Conservation (phyloP, 2,888 invertebrate species). For the Hemaris fuciformis region DNA sequence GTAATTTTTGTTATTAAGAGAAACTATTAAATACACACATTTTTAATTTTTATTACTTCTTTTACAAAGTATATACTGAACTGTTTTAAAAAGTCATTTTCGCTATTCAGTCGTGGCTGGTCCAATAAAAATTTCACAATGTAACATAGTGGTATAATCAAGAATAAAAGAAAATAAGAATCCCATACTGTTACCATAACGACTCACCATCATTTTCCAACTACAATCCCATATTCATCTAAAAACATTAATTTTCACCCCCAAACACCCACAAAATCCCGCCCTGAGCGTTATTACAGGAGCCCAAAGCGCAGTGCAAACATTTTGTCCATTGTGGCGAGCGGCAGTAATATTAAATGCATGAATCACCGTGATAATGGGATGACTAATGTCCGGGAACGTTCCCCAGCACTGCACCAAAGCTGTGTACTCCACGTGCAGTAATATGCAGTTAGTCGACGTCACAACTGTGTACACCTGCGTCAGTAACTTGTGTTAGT, state of each 20-base stretch:
- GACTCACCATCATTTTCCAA: too few relatives aligned
- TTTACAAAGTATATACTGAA: too few relatives aligned
- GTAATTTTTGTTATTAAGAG: too few relatives aligned
- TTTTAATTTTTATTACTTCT: too few relatives aligned
- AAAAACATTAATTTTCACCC: not conserved
- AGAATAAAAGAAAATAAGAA: too few relatives aligned
- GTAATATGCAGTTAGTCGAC: slow-evolving; percentile 75
- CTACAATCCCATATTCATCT: not conserved
- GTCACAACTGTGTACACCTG: slow-evolving; percentile 76
- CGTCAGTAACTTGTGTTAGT: too few relatives aligned
- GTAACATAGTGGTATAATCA: too few relatives aligned
- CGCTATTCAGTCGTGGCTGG: too few relatives aligned
- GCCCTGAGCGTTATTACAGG: not conserved
- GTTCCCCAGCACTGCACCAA: slow-evolving; percentile 74
- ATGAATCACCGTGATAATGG: slow-evolving; percentile 63
- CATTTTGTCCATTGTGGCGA: slow-evolving; percentile 11
- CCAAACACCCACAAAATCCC: not conserved
- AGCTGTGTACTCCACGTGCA: slow-evolving; percentile 70
- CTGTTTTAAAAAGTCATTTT: too few relatives aligned
- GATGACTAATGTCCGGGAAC: slow-evolving; percentile 71
- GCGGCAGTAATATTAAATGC: slow-evolving; percentile 42
- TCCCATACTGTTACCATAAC: too few relatives aligned
- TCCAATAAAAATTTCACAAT: too few relatives aligned
- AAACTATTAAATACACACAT: too few relatives aligned
- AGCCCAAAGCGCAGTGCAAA: not conserved